Evolutionary conservation across 2,797 vertebrate species (phyloP), one percentile per base, ranked within the genome.

Genomic region (Hapalemur alaotrensis): DNA sequence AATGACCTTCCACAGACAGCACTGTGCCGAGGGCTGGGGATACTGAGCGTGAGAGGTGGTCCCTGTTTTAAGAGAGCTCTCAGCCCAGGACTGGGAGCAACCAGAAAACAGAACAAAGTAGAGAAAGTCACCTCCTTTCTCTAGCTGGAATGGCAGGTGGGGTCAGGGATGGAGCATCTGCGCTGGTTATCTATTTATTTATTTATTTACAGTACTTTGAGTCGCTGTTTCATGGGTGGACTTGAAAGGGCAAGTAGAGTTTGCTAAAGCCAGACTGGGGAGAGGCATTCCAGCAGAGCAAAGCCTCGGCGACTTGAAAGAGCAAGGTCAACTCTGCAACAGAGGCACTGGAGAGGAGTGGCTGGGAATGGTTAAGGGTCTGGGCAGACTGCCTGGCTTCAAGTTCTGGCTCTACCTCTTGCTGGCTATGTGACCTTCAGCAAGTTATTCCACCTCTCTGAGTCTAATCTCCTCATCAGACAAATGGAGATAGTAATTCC

Each of bases 391-490:
- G 7, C 57, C 87, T 93, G 65, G 52, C 76, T 67, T 90, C 86
- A 61, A 41, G 52, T 50, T 57, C 43, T 80, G 22, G 43, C 25
- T 57, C 67, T 22, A 35, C 43, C 38, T 72, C 17, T 78, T 93
- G 69, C 25, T 80, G 43, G 50, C 69, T 52, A 61, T 23, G 38
- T 81, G 80, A 89, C n/a, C 50, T 69, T 43, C 41, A 7, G 22
- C 76, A 79, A 95, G 52, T 63, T 43, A 48, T 46, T 50, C 85
- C 59, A 63, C 5, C 32, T 43, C 72, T 73, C 75, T 85, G n/a
- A 73, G 57, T 23, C 91, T 72, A 54, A 79, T 93, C 79, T 75
- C 73, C 79, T 95, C 70, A 92, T 43, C 48, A 63, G 52, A 73
- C 32, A 92, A 87, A 38, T 78, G 30, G 20, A n/a, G 48, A 85